These are phyloP conservation scores for Reticulitermes lucifugus DNA, from an alignment of 2,888 invertebrate genomes.

Conservation along the genomic window DNA sequence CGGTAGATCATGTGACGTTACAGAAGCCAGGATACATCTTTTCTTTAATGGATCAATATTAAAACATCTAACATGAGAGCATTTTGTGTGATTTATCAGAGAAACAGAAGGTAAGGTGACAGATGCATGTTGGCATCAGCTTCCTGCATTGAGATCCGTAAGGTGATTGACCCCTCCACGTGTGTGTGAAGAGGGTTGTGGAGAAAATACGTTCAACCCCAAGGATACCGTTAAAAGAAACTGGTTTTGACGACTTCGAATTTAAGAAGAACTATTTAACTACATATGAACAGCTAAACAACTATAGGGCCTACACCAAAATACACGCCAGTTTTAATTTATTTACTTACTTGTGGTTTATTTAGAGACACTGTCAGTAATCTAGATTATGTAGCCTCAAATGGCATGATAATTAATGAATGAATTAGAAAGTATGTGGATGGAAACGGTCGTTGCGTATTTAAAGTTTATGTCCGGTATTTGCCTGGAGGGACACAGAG, in stretches of 20 bases:
- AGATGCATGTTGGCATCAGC: background rate
- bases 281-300: background rate
- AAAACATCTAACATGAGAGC: background rate
- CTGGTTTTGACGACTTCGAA: background rate
- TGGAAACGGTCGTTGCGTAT: no score
- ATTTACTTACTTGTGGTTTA: no score
- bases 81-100: background rate
- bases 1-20: no score
- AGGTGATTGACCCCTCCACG: slow-evolving; percentile 1
- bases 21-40: no score
- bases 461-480: no score
- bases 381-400: no score
- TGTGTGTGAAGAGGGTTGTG: background rate
- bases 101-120: background rate
- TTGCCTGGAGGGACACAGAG: no score
- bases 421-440: no score
- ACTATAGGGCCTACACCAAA: background rate
- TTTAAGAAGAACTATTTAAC: background rate
- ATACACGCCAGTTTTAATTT: no score
- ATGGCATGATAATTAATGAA: no score
- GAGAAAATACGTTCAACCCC: background rate
- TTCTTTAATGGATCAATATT: background rate
- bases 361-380: no score
- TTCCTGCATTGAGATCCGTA: background rate
- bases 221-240: slow-evolving; percentile 11